Percentiles rank a stretch among this genome's conserved stretches.
Conservation (phyloP, 2,797 vertebrate genomes). For the Sebastolobus alascanus region DNA sequence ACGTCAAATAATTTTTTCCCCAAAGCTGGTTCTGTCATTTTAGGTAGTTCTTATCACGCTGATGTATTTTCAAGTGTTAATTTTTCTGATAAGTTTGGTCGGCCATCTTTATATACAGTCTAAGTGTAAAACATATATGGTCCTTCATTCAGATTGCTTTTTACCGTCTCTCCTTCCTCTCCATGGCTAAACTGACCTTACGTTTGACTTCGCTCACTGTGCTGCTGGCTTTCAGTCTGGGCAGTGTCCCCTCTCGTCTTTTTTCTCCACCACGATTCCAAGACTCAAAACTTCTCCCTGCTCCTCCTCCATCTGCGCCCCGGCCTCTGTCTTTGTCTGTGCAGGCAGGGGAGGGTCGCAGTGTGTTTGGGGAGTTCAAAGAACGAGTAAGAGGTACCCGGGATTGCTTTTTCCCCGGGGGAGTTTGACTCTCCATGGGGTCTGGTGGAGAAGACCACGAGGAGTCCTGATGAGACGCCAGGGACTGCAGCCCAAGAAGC, state of each 20-base stretch:
- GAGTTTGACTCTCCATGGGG: slow-evolving; percentile 15
- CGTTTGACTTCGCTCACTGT: slow-evolving; percentile 62
- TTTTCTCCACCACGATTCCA: slow-evolving; percentile 45
- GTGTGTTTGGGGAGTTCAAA: slow-evolving; percentile 65
- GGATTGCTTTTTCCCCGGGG: slow-evolving; percentile 1
- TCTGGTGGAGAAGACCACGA: slow-evolving; percentile 47
- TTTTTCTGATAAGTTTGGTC: too few species aligned
- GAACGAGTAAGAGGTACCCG: slow-evolving; percentile 54
- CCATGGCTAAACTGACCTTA: slow-evolving; percentile 64
- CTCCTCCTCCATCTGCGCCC: slow-evolving; percentile 30
- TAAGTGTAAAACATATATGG: background rate
- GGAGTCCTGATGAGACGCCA: slow-evolving; percentile 38
- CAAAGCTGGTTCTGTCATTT: too few species aligned
- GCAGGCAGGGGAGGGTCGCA: slow-evolving; percentile 52
- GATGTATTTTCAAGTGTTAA: too few species aligned
- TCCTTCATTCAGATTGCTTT: slow-evolving; percentile 6
- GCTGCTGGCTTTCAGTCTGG: slow-evolving; percentile 64
- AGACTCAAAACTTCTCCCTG: slow-evolving; percentile 19
- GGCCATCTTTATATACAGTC: background rate
- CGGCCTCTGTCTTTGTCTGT: slow-evolving; percentile 30
- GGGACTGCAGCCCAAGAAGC: slow-evolving; percentile 79
- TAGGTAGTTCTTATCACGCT: too few species aligned
- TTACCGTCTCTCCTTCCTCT: slow-evolving; percentile 71
- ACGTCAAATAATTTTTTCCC: background rate
- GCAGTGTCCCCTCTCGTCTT: slow-evolving; percentile 48